These are phyloP conservation scores for Eristalis arbustorum DNA, from an alignment of 2,888 invertebrate genomes.

Conservation along the genomic window DNA sequence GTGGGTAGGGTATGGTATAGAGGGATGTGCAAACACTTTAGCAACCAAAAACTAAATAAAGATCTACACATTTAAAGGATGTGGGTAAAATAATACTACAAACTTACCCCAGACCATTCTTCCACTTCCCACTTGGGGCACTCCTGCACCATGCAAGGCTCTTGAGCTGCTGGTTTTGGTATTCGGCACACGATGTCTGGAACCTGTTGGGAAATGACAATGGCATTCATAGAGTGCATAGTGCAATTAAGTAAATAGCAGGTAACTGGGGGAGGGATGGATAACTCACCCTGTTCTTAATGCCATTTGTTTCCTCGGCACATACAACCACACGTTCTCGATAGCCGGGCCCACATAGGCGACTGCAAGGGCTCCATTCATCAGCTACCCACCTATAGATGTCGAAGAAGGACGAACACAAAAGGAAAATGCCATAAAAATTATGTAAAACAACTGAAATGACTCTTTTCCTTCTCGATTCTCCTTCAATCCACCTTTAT, in stretches of 20 bases:
- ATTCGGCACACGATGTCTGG: slow-evolving; percentile 88
- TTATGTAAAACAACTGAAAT: slow-evolving; percentile 69
- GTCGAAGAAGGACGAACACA: slow-evolving; percentile 24
- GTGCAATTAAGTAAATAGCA: slow-evolving; percentile 67
- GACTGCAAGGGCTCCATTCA: slow-evolving; percentile 94
- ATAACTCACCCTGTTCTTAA: slow-evolving; percentile 86
- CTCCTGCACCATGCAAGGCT: slow-evolving; percentile 90
- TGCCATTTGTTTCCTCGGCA: slow-evolving; percentile 90
- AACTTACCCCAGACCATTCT: slow-evolving; percentile 94
- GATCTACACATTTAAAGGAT: slow-evolving; percentile 52
- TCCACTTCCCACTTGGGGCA: slow-evolving; percentile 94
- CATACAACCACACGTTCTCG: slow-evolving; percentile 91
- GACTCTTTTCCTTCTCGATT: slow-evolving; percentile 58
- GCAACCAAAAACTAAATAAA: slow-evolving; percentile 65
- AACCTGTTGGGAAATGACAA: slow-evolving; percentile 81
- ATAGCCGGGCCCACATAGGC: slow-evolving; percentile 92
- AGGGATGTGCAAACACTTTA: slow-evolving; percentile 53
- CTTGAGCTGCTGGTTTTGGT: slow-evolving; percentile 89
- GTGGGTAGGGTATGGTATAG: neutral
- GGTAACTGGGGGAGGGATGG: slow-evolving; percentile 39
- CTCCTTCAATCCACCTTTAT: slow-evolving; percentile 56
- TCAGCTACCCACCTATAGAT: slow-evolving; percentile 90
- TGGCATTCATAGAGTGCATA: slow-evolving; percentile 60
- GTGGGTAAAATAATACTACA: slow-evolving; percentile 41
- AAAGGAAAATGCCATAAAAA: slow-evolving; percentile 65